phyloP scores from a whole-genome alignment of 2,797 vertebrate species.

The Cossypha dichroa region DNA sequence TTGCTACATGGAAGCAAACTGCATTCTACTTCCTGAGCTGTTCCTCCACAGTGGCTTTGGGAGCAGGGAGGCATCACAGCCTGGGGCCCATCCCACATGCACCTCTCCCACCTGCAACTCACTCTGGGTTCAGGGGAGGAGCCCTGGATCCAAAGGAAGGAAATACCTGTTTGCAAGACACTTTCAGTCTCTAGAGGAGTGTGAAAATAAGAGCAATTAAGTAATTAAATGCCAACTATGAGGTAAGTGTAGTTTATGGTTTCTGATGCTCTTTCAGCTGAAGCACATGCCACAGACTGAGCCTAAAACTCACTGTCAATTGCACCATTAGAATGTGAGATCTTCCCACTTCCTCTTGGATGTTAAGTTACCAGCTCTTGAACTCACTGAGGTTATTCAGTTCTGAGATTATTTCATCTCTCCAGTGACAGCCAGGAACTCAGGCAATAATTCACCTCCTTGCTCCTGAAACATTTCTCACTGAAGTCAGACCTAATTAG shows the following conservation, averaged over 20 bases:
- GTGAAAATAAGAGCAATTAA: neutral
- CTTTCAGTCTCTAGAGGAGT: neutral
- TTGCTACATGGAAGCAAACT: neutral
- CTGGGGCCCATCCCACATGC: neutral
- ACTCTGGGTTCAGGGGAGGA: neutral
- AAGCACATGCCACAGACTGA: neutral
- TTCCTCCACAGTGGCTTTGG: neutral
- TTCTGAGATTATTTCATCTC: neutral
- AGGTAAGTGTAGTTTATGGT: neutral
- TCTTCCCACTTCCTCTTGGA: neutral
- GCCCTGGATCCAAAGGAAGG: neutral
- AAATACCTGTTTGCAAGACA: neutral
- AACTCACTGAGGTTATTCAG: neutral
- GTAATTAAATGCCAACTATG: neutral
- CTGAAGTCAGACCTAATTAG: conserved; percentile 52
- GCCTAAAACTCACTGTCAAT: neutral
- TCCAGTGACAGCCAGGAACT: conserved; percentile 2
- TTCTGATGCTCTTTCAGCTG: neutral
- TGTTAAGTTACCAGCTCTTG: neutral
- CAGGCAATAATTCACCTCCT: conserved; percentile 6
- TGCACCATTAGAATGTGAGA: neutral
- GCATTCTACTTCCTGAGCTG: neutral
- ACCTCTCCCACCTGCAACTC: neutral
- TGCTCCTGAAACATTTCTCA: conserved; percentile 30
- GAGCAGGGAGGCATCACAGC: neutral